phyloP scores from a whole-genome alignment of 2,113 vertebrate genomes.

The Istiophorus platypterus region DNA sequence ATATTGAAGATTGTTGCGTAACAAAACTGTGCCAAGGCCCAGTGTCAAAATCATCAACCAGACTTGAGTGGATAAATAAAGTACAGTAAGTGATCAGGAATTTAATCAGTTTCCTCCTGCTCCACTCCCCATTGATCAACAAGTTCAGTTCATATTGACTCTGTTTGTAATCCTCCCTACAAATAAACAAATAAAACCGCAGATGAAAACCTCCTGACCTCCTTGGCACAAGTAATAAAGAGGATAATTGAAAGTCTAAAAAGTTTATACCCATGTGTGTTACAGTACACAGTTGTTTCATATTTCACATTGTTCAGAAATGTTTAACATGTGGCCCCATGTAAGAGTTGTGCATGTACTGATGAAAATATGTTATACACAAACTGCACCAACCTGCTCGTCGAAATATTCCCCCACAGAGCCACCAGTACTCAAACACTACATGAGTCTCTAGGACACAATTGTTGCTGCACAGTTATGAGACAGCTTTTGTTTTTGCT shows the following conservation, averaged over 20 bases:
- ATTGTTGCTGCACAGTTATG: neutral
- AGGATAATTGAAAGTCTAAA: neutral
- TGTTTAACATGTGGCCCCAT: neutral
- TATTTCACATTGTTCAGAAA: neutral
- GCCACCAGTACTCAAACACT: neutral
- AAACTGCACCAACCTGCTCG: neutral
- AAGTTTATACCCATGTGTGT: neutral
- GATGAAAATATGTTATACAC: neutral
- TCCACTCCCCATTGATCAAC: too few relatives aligned
- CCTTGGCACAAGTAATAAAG: too few relatives aligned
- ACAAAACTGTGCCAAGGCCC: too few relatives aligned
- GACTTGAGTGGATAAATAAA: too few relatives aligned
- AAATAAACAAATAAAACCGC: too few relatives aligned
- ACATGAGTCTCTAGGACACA: neutral
- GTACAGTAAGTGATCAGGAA: too few relatives aligned
- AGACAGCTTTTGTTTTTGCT: neutral
- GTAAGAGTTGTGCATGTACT: neutral
- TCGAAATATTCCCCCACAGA: neutral
- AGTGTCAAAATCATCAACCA: too few relatives aligned
- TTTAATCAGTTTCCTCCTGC: too few relatives aligned
- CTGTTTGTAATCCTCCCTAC: too few relatives aligned
- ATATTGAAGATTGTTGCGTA: neutral
- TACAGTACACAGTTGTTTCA: neutral
- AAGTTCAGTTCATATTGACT: too few relatives aligned
- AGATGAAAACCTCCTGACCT: too few relatives aligned